Evolutionary conservation across 1,140 invertebrate species (phyloP).

Genomic region (Drosophila willistoni): DNA sequence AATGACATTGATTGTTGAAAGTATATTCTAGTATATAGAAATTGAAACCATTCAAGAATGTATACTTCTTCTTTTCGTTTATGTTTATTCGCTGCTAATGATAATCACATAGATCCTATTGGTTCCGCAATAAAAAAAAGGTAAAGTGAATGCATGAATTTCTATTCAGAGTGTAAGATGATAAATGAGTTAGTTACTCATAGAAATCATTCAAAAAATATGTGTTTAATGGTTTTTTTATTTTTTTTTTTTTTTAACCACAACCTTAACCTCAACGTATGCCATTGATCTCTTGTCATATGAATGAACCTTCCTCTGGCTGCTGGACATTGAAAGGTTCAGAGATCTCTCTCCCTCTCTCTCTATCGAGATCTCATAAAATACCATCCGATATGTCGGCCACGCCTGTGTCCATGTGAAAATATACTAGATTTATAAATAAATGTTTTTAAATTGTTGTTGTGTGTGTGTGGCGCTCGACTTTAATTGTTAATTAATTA

Average conservation of each 20-base stretch:
- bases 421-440: not conserved
- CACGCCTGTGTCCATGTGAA: constrained; percentile 7
- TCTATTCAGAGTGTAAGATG: too few relatives aligned
- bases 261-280: constrained; percentile 5
- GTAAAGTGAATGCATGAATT: too few relatives aligned
- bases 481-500: constrained; percentile 64
- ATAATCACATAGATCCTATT: too few relatives aligned
- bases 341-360: not conserved
- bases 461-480: not conserved
- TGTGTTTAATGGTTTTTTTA: not conserved
- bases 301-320: not conserved
- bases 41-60: too few relatives aligned
- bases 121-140: too few relatives aligned
- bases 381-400: not conserved
- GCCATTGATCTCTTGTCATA: not conserved
- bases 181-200: not conserved
- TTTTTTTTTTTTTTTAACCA: not conserved
- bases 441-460: constrained; percentile 3
- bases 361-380: not conserved
- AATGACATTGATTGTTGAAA: not conserved
- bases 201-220: not conserved
- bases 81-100: too few relatives aligned
- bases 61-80: too few relatives aligned
- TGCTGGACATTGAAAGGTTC: too few relatives aligned
- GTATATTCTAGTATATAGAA: too few relatives aligned